Evolutionary conservation across 2,888 invertebrate genomes (phyloP).

Genomic region (Sphaerophoria taeniata): DNA sequence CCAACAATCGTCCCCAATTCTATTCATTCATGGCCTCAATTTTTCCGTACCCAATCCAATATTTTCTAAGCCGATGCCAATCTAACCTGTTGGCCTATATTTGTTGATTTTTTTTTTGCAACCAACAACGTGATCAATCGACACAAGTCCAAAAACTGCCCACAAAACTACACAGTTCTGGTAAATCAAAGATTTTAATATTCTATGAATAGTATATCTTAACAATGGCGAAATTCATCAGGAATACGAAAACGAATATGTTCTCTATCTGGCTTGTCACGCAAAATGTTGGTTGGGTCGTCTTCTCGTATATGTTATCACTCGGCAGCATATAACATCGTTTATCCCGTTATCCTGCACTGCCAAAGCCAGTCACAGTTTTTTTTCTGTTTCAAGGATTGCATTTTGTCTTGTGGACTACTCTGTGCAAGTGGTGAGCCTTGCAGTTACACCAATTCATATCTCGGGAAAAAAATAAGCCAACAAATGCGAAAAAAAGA

Average conservation of each 20-base stretch:
- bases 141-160: neutral
- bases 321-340: conserved; percentile 51
- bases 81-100: conserved; percentile 4
- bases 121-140: neutral
- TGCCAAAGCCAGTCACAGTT: conserved; percentile 1
- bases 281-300: conserved; percentile 14
- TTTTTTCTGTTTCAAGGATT: conserved; percentile 43
- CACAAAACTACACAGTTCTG: neutral
- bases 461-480: conserved; percentile 4
- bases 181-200: conserved; percentile 15
- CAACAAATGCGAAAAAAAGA: conserved; percentile 5
- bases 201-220: neutral
- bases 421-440: conserved; percentile 38
- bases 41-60: neutral
- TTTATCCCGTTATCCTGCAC: conserved; percentile 19
- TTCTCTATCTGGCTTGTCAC: conserved; percentile 12
- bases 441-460: conserved; percentile 52
- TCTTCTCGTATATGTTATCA: conserved; percentile 40
- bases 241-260: conserved; percentile 24
- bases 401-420: conserved; percentile 64
- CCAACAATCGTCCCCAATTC: neutral
- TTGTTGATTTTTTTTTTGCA: neutral
- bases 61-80: neutral
- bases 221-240: conserved; percentile 34
- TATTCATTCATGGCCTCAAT: neutral